These are phyloP conservation scores for Drosophila setosimentum DNA, from an alignment of 2,888 invertebrate species.

Conservation along the genomic window DNA sequence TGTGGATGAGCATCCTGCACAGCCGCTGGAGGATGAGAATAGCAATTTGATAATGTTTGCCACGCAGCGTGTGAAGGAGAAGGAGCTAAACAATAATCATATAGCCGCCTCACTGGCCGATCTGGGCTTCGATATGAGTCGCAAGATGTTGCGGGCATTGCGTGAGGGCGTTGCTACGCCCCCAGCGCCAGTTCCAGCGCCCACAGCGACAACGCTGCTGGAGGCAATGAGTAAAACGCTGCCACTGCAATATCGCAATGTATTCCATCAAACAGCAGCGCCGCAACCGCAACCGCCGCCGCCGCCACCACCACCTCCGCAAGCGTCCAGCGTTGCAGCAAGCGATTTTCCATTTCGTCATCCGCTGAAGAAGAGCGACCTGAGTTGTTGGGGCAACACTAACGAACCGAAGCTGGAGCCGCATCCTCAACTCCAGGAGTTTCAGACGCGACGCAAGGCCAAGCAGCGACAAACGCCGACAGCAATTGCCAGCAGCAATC, in stretches of 20 bases:
- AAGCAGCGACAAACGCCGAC: constrained; percentile 62
- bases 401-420: constrained; percentile 51
- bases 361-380: constrained; percentile 79
- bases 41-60: constrained; percentile 89
- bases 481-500: constrained; percentile 10
- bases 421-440: constrained; percentile 71
- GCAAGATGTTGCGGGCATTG: constrained; percentile 70
- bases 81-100: constrained; percentile 76
- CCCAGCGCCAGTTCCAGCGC: constrained; percentile 63
- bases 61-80: constrained; percentile 66
- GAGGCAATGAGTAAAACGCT: constrained; percentile 90
- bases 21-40: constrained; percentile 91
- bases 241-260: constrained; percentile 87
- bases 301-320: constrained; percentile 84
- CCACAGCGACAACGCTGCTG: constrained; percentile 87
- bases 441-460: constrained; percentile 66
- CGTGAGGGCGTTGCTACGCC: constrained; percentile 64
- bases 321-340: constrained; percentile 3
- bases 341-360: constrained; percentile 88
- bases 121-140: constrained; percentile 75
- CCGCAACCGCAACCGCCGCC: constrained; percentile 84
- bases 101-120: constrained; percentile 74
- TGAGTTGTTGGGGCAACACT: constrained; percentile 50
- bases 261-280: constrained; percentile 65
- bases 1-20: constrained; percentile 16